Conservation (phyloP, 2,888 invertebrate genomes). For the Melangyna quadrimaculata region DNA sequence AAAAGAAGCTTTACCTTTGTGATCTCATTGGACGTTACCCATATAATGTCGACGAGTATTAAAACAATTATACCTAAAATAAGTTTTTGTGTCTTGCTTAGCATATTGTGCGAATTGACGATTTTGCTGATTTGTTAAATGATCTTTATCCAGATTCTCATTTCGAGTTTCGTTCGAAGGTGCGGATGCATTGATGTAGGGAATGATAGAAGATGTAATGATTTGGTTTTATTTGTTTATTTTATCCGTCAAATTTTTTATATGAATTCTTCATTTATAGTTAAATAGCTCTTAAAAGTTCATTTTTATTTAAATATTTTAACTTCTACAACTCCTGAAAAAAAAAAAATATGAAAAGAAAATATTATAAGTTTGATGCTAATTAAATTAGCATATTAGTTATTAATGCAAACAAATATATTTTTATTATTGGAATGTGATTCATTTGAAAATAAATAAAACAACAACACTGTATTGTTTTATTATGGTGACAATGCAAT, state of each 20-base stretch:
- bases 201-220: neutral
- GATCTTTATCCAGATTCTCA: conserved; percentile 69
- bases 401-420: neutral
- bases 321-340: conserved; percentile 29
- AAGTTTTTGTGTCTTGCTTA: conserved; percentile 87
- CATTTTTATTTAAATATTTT: conserved; percentile 14
- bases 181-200: conserved; percentile 63
- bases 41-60: conserved; percentile 94
- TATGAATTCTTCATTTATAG: neutral
- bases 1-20: conserved; percentile 87
- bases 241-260: neutral
- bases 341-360: neutral
- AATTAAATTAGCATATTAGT: neutral
- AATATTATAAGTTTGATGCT: neutral
- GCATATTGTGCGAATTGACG: conserved; percentile 75
- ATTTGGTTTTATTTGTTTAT: neutral
- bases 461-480: neutral
- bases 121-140: conserved; percentile 68
- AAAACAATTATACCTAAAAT: conserved; percentile 93
- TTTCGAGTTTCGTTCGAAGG: conserved; percentile 67
- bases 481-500: neutral
- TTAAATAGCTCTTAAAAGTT: conserved; percentile 26
- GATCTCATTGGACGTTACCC: conserved; percentile 97
- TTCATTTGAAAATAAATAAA: neutral
- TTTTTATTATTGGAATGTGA: neutral